Conservation (phyloP, 2,888 invertebrate genomes). For the Tholera decimalis region DNA sequence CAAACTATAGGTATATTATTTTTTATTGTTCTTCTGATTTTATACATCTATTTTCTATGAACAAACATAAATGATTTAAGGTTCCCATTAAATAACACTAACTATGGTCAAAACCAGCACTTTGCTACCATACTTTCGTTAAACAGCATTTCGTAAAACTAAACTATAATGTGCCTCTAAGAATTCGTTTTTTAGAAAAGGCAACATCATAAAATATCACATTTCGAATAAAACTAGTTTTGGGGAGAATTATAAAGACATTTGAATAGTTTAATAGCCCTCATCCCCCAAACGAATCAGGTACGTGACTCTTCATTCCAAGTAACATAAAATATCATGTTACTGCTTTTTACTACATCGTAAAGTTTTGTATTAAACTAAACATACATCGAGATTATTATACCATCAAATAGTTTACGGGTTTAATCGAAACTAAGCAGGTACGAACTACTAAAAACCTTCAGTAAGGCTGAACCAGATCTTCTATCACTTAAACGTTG, state of each 20-base stretch:
- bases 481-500: conserved; percentile 57
- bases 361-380: conserved; percentile 46
- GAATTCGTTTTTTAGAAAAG: not conserved
- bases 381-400: conserved; percentile 20
- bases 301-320: conserved; percentile 61
- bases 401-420: conserved; percentile 32
- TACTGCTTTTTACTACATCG: conserved; percentile 65
- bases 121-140: not conserved
- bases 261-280: conserved; percentile 62
- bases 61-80: not conserved
- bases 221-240: conserved; percentile 53
- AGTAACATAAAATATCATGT: conserved; percentile 69
- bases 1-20: too few species aligned
- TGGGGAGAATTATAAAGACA: conserved; percentile 55
- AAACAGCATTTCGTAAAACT: not conserved
- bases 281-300: conserved; percentile 62
- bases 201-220: conserved; percentile 53
- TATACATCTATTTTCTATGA: too few species aligned
- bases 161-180: not conserved
- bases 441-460: conserved; percentile 10
- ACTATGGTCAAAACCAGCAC: not conserved
- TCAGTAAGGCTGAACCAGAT: conserved; percentile 23
- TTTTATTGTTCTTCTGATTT: too few species aligned
- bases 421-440: conserved; percentile 12
- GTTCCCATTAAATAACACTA: not conserved